phyloP scores from a whole-genome alignment of 2,113 vertebrate genomes.

The Pavo muticus region DNA sequence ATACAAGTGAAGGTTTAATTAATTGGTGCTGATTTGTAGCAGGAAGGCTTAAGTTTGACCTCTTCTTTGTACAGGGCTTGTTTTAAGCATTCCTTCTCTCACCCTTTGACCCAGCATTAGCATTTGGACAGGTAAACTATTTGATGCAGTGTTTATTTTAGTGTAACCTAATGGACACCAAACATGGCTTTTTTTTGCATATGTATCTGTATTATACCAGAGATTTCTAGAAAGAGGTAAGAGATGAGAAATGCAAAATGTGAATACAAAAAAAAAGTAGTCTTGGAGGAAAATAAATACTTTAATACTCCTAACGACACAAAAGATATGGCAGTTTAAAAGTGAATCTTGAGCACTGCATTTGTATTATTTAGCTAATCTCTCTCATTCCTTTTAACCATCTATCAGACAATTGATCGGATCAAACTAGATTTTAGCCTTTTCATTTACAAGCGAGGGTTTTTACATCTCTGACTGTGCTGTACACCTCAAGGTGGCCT shows the following conservation, averaged over 20 bases:
- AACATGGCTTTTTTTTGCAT: background rate
- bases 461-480: background rate
- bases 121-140: background rate
- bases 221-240: background rate
- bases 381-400: background rate
- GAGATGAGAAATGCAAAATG: background rate
- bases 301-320: background rate
- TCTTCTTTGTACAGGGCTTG: background rate
- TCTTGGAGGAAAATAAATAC: background rate
- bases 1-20: background rate
- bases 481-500: slow-evolving; percentile 63
- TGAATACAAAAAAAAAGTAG: background rate
- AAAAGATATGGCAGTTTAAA: background rate
- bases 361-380: background rate
- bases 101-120: background rate
- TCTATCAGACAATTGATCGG: background rate
- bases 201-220: background rate
- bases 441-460: background rate
- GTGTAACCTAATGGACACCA: background rate
- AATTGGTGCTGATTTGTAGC: background rate
- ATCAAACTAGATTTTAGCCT: background rate
- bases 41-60: background rate
- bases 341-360: background rate
- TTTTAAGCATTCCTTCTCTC: background rate
- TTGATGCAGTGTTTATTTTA: background rate